Evolutionary conservation across 2,888 invertebrate genomes (phyloP).

Genomic region (Pheosia tremula): DNA sequence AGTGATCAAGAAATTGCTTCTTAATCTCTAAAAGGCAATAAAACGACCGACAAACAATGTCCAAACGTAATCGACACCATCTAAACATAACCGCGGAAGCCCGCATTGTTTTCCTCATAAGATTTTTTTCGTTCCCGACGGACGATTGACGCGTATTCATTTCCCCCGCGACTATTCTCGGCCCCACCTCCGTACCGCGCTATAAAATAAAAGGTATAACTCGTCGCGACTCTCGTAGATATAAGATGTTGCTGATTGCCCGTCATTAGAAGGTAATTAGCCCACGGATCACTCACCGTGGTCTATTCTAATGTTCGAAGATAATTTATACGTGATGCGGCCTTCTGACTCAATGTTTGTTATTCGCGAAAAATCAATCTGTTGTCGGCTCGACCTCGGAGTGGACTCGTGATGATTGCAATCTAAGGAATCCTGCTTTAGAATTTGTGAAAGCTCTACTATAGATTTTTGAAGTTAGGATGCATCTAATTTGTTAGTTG

Average conservation of each 20-base stretch:
- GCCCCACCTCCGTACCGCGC: slow-evolving; percentile 56
- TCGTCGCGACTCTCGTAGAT: slow-evolving; percentile 74
- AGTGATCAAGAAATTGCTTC: not conserved
- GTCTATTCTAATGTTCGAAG: slow-evolving; percentile 71
- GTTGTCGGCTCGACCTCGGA: slow-evolving; percentile 17
- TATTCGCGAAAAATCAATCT: slow-evolving; percentile 51
- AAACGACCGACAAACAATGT: slow-evolving; percentile 43
- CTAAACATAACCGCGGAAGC: slow-evolving; percentile 75
- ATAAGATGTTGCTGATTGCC: slow-evolving; percentile 76
- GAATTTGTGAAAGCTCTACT: slow-evolving; percentile 7
- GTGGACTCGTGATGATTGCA: slow-evolving; percentile 3
- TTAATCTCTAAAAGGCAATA: slow-evolving; percentile 24
- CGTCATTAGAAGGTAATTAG: slow-evolving; percentile 83
- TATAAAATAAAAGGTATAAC: slow-evolving; percentile 81
- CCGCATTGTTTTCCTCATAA: slow-evolving; percentile 65
- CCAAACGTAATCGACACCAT: slow-evolving; percentile 45
- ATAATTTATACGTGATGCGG: slow-evolving; percentile 60
- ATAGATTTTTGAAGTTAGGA: slow-evolving; percentile 1
- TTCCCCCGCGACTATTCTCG: slow-evolving; percentile 54
- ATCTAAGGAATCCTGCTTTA: slow-evolving; percentile 1
- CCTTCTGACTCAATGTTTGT: slow-evolving; percentile 39
- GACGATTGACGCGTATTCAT: slow-evolving; percentile 81
- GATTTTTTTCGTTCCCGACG: slow-evolving; percentile 51
- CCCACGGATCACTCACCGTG: slow-evolving; percentile 75
- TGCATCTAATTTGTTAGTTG: not conserved